Conservation (phyloP, 1,140 invertebrate species). For the Bombus soroeensis region DNA sequence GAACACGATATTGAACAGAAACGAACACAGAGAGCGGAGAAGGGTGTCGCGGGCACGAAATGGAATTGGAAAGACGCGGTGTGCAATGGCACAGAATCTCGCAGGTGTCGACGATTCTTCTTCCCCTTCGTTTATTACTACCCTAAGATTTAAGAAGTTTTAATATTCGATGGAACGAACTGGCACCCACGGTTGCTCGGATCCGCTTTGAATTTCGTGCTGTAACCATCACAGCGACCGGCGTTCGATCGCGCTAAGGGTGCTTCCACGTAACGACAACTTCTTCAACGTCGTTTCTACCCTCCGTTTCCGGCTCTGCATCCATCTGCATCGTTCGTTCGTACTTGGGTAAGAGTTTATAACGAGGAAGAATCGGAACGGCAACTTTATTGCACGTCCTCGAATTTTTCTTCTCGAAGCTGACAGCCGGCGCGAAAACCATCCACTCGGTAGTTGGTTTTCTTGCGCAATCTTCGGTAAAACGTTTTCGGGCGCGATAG, state of each 20-base stretch:
- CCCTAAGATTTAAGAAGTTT: conserved; percentile 76
- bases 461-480: no score
- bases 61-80: conserved; percentile 31
- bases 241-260: background rate
- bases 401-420: background rate
- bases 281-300: conserved; percentile 12
- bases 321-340: no score
- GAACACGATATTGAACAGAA: conserved; percentile 30
- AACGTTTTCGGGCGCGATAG: no score
- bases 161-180: conserved; percentile 74
- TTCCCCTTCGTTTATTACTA: conserved; percentile 66
- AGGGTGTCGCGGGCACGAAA: conserved; percentile 32
- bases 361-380: conserved; percentile 26
- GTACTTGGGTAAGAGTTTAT: background rate
- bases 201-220: conserved; percentile 39
- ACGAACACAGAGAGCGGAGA: background rate
- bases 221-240: background rate
- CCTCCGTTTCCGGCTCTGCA: background rate
- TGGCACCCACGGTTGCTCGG: conserved; percentile 5
- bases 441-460: background rate
- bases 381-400: conserved; percentile 7
- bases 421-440: background rate
- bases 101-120: conserved; percentile 69
- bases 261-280: conserved; percentile 34
- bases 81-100: conserved; percentile 68